Evolutionary conservation across 2,888 invertebrate genomes (phyloP).

Genomic region (Malthinus seriepunctatus): DNA sequence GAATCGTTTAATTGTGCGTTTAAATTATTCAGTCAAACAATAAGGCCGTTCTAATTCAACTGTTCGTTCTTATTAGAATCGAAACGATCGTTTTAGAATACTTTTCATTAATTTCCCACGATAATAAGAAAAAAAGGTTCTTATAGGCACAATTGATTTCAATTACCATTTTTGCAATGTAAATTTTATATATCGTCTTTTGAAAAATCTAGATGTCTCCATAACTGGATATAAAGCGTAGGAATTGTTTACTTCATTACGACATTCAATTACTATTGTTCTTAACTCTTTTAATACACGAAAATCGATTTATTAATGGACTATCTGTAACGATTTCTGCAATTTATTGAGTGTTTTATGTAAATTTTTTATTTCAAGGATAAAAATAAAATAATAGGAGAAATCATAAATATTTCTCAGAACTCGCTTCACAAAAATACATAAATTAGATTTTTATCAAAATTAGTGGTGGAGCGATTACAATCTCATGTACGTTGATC

Average conservation of each 20-base stretch:
- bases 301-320: no score
- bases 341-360: no score
- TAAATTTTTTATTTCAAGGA: no score
- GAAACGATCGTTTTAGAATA: conserved; percentile 27
- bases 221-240: conserved; percentile 36
- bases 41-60: not conserved
- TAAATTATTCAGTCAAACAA: not conserved
- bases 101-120: conserved; percentile 33
- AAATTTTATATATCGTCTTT: conserved; percentile 40
- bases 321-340: no score
- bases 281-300: conserved; percentile 1
- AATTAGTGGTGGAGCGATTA: no score
- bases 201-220: conserved; percentile 36
- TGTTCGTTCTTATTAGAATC: not conserved
- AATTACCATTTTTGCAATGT: conserved; percentile 41
- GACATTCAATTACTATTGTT: conserved; percentile 31
- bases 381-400: no score
- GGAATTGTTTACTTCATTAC: conserved; percentile 36
- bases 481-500: no score
- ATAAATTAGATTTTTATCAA: no score
- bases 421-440: no score
- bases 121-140: conserved; percentile 24
- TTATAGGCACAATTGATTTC: conserved; percentile 31
- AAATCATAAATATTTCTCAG: no score
- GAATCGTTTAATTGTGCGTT: no score